Base-by-base conservation (phyloP, 2,113 vertebrate species). In the Thunnus thynnus region DNA sequence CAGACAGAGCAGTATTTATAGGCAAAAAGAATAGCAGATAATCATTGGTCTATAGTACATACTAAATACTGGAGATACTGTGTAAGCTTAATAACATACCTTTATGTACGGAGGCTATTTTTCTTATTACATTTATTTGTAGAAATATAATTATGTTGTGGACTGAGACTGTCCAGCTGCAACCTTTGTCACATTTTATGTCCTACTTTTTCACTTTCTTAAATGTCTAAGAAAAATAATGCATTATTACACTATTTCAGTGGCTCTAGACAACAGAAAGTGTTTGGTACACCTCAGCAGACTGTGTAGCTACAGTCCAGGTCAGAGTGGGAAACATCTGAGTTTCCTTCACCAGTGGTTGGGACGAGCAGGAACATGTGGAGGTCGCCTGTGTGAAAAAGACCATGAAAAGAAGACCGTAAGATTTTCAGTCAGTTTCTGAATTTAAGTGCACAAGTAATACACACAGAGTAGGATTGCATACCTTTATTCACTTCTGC, bases 371-470 rank as follows among this genome's bases (percentile, higher is more conserved):
- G 87, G 88, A 68, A 78, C 36, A 13, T 91, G 89, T 17, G 89
- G 89, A 17, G 92, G 88, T 22, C 88, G 82, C 81, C 92, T 92
- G 87, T 58, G 41, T 54, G 82, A 79, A 77, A 36, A 67, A 62
- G 48, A 69, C 13, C 74, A 72, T 17, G 30, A 57, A 14, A 52
- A 68, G 16, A 74, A 64, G n/a, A 68, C 17, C 2, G 22, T 17
- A 17, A 30, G 22, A 76, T 74, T 54, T 48, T 14, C 9, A 9
- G 8, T 80, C 13, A 75, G 54, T 54, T 22, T 48, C 3, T 56
- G 9, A n/a, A 41, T 20, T 5, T 4, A 2, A 46, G 1, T 2
- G 44, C 9, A 60, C 48, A 9, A 61, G 17, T 41, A 3, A 41
- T n/a, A 47, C 54, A 68, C 36, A 52, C 27, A 1, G 50, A 75